Conservation (phyloP, 2,113 vertebrate genomes). For the Sylvietta virens region DNA sequence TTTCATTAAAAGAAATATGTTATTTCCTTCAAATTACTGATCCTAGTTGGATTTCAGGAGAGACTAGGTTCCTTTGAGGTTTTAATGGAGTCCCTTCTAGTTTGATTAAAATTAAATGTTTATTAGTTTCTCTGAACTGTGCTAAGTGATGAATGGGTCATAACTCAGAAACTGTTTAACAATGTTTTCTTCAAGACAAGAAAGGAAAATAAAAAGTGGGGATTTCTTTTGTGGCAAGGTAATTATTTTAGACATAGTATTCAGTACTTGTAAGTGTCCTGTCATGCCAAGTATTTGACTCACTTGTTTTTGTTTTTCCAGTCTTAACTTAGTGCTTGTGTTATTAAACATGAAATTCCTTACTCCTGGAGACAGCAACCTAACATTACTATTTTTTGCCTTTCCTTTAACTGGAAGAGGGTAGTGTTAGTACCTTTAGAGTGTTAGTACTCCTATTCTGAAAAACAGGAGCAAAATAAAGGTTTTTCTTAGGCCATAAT, state of each 20-base stretch:
- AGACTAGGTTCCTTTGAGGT: neutral
- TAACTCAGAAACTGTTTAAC: neutral
- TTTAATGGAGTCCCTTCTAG: neutral
- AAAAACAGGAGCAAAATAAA: neutral
- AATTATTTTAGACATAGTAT: neutral
- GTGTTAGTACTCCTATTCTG: neutral
- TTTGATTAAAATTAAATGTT: neutral
- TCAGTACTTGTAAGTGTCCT: neutral
- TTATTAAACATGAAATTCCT: slow-evolving; percentile 14
- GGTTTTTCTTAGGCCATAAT: neutral
- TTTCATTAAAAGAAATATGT: neutral
- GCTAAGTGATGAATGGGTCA: neutral
- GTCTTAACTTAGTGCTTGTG: neutral
- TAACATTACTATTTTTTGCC: neutral
- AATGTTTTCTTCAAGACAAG: neutral
- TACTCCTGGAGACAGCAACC: neutral
- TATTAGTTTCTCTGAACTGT: neutral
- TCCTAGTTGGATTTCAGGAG: neutral
- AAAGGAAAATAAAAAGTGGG: neutral
- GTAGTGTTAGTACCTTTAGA: neutral
- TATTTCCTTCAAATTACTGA: neutral
- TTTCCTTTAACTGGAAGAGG: neutral
- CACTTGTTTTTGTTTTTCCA: slow-evolving; percentile 20
- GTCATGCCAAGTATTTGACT: slow-evolving; percentile 20
- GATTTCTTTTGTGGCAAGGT: neutral